Evolutionary conservation across 2,113 vertebrate genomes (phyloP), one percentile per base, ranked within the genome.

Genomic region (Vidua chalybeata): DNA sequence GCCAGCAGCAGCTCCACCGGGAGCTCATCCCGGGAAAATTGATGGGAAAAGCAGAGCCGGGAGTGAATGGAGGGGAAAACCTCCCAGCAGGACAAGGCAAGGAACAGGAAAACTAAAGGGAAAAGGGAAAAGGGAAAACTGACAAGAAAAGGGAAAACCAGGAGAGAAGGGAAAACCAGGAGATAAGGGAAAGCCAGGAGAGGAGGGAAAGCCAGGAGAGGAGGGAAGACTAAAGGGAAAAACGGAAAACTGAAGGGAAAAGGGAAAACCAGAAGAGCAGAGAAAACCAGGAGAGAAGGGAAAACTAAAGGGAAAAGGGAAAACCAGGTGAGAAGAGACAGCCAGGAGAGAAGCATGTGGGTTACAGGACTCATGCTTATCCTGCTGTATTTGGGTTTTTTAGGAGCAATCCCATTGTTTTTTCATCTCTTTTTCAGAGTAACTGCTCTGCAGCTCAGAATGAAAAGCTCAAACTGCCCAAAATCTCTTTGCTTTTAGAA

Each of bases 311-410:
- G 35, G 35, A 35, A 35, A 35, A 35, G 35, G 35, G 35, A 35
- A 35, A 35, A 35, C 35, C 35, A 35, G 35, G 35, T 52, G 51
- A 28, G 27, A 52, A 17, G 51, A 27, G 51, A 28, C 28, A 52
- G 0, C 6, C 56, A 35, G 35, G 15, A 61, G 55, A 35, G 54
- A 13, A 74, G 20, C 0, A 2, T 21, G 10, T 7, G 1, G 22
- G 16, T 28, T 35, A 28, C 41, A 58, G 13, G 35, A 30, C 33
- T 14, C 2, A 5, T 1, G 0, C 37, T 55, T n/a, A 19, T 43
- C 61, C 48, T 2, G 0, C 17, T 43, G 7, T 16, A 12, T 54
- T 37, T 69, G 7, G 4, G 6, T 6, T 55, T 55, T 73, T 69
- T 46, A 33, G 67, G 54, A 79, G 37, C 0, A 0, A 76, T 66